These are phyloP conservation scores for Bagarius yarrelli DNA, from an alignment of 2,113 vertebrate species.

Conservation along the genomic window DNA sequence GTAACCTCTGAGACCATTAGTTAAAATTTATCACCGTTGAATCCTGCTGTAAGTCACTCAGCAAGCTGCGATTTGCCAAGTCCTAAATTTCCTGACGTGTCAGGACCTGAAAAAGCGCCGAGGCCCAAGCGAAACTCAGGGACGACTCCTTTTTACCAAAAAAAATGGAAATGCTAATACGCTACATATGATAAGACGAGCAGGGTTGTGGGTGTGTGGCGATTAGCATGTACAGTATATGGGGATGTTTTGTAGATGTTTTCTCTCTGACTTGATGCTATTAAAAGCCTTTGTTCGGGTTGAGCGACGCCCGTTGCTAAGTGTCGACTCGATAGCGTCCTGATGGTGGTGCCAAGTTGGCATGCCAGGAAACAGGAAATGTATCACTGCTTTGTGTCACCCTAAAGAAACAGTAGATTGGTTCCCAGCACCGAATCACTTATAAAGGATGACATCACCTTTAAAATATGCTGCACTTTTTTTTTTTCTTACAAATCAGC, in stretches of 20 bases:
- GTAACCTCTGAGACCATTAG: constrained; percentile 69
- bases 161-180: constrained; percentile 45
- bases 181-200: constrained; percentile 25
- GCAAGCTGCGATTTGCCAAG: constrained; percentile 64
- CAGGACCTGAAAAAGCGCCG: constrained; percentile 49
- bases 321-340: constrained; percentile 24
- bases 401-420: constrained; percentile 44
- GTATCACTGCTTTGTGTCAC: constrained; percentile 48
- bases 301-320: constrained; percentile 20
- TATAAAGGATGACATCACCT: constrained; percentile 50
- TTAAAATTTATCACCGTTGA: constrained; percentile 65
- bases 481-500: constrained; percentile 6
- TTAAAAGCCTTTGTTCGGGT: constrained; percentile 40
- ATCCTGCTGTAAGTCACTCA: constrained; percentile 70
- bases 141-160: constrained; percentile 46
- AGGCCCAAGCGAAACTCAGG: constrained; percentile 48
- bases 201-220: neutral
- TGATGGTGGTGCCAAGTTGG: constrained; percentile 35
- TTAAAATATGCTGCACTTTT: neutral
- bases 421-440: constrained; percentile 46
- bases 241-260: neutral
- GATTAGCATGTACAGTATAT: constrained; percentile 14
- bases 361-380: constrained; percentile 55
- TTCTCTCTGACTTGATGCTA: constrained; percentile 25
- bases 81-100: constrained; percentile 62